A percentile compares a stretch with the other conserved stretches of the same genome.
Conservation (phyloP, 2,113 vertebrate genomes). For the Cricetomys ansorgei region DNA sequence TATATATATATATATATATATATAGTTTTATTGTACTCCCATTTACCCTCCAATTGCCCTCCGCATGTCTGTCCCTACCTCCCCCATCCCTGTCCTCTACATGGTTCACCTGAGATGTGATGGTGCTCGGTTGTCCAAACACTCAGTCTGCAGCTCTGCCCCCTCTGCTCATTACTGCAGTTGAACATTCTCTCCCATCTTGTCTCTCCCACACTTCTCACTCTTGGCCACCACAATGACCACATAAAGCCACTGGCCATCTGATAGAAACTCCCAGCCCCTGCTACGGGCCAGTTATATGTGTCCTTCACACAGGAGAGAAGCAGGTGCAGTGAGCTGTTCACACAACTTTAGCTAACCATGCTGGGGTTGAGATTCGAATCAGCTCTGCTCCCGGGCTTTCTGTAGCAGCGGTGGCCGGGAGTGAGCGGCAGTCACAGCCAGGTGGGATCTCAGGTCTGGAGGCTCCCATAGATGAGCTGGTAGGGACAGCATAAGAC, state of each 20-base stretch:
- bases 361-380: fast-evolving
- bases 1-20: too few species aligned
- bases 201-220: not conserved
- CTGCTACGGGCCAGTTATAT: not conserved
- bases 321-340: too few species aligned
- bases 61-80: not conserved
- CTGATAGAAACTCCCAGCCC: not conserved
- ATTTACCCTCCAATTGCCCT: not conserved
- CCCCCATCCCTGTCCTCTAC: not conserved
- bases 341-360: not conserved
- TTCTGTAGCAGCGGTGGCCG: not conserved
- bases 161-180: not conserved
- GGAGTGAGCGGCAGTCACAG: not conserved
- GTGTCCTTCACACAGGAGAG: too few species aligned
- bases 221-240: too few species aligned
- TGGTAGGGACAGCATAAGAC: not conserved
- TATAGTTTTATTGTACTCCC: not conserved
- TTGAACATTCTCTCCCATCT: not conserved
- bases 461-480: not conserved
- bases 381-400: not conserved
- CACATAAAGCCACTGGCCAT: not conserved
- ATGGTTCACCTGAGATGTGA: not conserved
- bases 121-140: not conserved
- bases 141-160: too few species aligned
- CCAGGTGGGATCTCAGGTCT: not conserved